A percentile compares a stretch with the other conserved stretches of the same genome.
These are phyloP conservation scores for Yoshiicerus persimilis DNA, from an alignment of 1,140 invertebrate genomes.

Conservation along the genomic window DNA sequence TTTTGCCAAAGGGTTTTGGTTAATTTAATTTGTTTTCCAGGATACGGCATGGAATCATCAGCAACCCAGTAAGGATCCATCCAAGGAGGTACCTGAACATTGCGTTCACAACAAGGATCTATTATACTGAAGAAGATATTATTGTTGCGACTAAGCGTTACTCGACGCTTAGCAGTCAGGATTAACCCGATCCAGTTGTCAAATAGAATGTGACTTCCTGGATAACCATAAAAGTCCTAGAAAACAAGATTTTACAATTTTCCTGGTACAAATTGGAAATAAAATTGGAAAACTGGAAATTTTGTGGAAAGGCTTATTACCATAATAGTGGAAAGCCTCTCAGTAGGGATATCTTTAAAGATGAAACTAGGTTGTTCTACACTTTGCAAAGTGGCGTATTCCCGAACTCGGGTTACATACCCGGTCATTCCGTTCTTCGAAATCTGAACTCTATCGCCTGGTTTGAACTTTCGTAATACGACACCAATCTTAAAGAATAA, in stretches of 20 bases:
- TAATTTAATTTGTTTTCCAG: neutral
- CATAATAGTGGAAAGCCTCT: neutral
- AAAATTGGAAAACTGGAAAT: neutral
- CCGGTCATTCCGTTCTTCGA: neutral
- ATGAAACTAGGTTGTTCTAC: neutral
- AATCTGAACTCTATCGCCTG: neutral
- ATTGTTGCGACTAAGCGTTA: neutral
- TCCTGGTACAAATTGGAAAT: neutral
- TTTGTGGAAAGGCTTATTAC: too few species aligned
- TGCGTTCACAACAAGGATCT: neutral
- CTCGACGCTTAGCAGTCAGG: neutral
- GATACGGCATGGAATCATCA: neutral
- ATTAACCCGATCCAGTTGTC: neutral
- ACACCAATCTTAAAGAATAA: neutral
- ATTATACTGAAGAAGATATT: neutral
- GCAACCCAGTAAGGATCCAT: neutral
- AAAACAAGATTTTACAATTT: neutral
- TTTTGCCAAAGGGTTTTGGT: neutral
- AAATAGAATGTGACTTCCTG: neutral
- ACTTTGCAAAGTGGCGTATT: neutral
- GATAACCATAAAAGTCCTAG: neutral
- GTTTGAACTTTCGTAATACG: neutral
- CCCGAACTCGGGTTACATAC: neutral
- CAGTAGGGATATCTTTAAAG: neutral
- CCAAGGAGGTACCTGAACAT: neutral